These are phyloP conservation scores for Diarsia dahlii DNA, from an alignment of 2,888 invertebrate genomes.

Conservation along the genomic window DNA sequence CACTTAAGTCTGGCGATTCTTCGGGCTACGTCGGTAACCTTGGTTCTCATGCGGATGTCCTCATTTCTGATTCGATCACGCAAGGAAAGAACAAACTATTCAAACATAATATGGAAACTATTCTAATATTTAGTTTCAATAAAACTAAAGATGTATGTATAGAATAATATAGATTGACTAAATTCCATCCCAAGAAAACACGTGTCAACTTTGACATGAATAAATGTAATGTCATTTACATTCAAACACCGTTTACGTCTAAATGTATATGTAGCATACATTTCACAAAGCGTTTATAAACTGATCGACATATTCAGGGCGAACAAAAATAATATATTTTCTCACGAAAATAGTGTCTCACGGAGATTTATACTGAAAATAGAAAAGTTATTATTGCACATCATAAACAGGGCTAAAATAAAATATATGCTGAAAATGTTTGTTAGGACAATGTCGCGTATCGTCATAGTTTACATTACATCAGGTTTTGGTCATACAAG, in stretches of 20 bases:
- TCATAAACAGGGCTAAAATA: neutral
- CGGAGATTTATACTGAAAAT: neutral
- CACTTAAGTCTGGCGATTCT: too few relatives aligned
- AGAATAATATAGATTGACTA: neutral
- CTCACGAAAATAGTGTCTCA: neutral
- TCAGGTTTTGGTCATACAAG: too few relatives aligned
- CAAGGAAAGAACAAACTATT: too few relatives aligned
- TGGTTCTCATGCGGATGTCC: too few relatives aligned
- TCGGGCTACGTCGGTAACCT: too few relatives aligned
- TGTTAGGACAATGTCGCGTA: too few relatives aligned
- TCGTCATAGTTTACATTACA: too few relatives aligned
- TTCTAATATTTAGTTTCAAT: too few relatives aligned
- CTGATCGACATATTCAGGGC: neutral
- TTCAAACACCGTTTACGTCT: neutral
- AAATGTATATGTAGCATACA: neutral
- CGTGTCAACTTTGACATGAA: neutral
- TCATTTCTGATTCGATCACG: too few relatives aligned
- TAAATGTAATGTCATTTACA: slow-evolving; percentile 4
- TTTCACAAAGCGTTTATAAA: neutral
- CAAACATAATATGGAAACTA: too few relatives aligned
- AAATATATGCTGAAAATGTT: neutral
- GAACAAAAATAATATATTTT: neutral
- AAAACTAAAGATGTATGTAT: neutral
- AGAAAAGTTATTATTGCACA: neutral
- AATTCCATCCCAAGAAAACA: neutral